Conservation (phyloP, 2,113 vertebrate genomes). For the Tinamus guttatus region DNA sequence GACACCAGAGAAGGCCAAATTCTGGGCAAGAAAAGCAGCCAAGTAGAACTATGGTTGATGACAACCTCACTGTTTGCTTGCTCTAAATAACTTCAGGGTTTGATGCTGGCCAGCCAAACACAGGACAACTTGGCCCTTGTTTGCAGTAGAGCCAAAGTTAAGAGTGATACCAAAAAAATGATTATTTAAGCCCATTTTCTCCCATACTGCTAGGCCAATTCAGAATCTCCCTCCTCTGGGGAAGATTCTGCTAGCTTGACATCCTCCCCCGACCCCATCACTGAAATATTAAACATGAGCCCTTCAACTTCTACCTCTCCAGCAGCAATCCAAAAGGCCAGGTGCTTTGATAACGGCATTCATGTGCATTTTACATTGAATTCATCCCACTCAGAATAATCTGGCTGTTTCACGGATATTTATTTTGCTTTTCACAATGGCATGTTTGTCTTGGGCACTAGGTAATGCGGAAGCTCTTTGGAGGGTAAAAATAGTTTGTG, state of each 20-base stretch:
- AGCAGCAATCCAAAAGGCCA: not conserved
- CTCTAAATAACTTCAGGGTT: not conserved
- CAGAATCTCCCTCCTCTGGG: not conserved
- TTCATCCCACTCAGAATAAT: not conserved
- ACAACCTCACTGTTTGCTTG: not conserved
- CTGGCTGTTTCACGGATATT: not conserved
- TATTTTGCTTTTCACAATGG: conserved; percentile 32
- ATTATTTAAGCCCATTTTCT: not conserved
- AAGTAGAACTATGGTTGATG: not conserved
- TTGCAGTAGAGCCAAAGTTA: not conserved
- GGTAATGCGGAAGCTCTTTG: not conserved
- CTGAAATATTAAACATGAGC: not conserved
- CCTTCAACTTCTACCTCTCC: not conserved
- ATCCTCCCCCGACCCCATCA: too few species aligned
- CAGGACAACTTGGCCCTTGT: not conserved
- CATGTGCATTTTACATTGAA: not conserved
- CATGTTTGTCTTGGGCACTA: not conserved
- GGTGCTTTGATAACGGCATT: not conserved
- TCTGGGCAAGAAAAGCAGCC: rapidly evolving
- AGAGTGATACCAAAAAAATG: not conserved
- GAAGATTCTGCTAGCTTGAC: not conserved
- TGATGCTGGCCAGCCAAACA: not conserved
- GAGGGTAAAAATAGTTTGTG: not conserved
- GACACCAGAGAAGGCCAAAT: not conserved
- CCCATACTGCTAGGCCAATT: not conserved